Conservation (phyloP, 2,888 invertebrate species). For the Synergus japonicus region DNA sequence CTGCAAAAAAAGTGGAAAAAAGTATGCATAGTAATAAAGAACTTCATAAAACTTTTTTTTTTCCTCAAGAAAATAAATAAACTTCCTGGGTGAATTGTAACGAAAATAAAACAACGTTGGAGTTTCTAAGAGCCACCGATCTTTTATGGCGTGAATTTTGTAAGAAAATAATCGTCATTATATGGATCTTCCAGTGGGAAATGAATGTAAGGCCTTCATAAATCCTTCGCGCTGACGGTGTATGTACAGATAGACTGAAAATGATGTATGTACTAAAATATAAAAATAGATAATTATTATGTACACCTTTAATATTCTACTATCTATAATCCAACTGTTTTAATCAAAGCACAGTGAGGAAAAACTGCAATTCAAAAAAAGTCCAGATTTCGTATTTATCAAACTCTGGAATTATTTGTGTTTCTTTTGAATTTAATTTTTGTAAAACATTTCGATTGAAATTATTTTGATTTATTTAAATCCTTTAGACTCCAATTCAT, state of each 20-base stretch:
- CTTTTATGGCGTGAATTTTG: not conserved
- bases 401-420: too few relatives aligned
- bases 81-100: not conserved
- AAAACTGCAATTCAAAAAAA: too few relatives aligned
- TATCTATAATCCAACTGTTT: conserved; percentile 1
- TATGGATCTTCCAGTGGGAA: conserved; percentile 58
- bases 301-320: conserved; percentile 31
- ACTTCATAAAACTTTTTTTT: too few relatives aligned
- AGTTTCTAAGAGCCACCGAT: not conserved
- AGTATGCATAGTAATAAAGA: not conserved
- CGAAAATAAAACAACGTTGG: not conserved
- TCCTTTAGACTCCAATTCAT: too few relatives aligned
- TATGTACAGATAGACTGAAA: conserved; percentile 72
- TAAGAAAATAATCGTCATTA: conserved; percentile 19
- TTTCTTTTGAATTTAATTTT: too few relatives aligned
- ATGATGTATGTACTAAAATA: conserved; percentile 48
- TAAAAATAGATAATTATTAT: conserved; percentile 29
- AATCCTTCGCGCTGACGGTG: conserved; percentile 58
- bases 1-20: not conserved
- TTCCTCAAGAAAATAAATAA: not conserved
- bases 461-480: too few relatives aligned
- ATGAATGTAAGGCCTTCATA: conserved; percentile 48
- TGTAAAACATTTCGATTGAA: too few relatives aligned
- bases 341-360: not conserved
- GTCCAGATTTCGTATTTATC: too few relatives aligned